phyloP scores from a whole-genome alignment of 2,888 invertebrate genomes.

The Plusia festucae region DNA sequence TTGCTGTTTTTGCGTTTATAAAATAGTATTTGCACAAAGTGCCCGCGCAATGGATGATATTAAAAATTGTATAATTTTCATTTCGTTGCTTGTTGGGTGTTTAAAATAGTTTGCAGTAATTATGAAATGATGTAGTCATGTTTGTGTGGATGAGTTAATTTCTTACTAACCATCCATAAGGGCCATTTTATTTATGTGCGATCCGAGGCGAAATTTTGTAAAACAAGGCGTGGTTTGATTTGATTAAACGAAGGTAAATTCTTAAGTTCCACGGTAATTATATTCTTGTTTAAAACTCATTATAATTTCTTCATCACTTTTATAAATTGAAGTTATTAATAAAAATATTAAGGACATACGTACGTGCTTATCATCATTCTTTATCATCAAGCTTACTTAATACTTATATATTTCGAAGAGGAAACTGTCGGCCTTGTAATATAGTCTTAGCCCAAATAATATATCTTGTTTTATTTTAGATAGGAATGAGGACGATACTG shows the following conservation, averaged over 20 bases:
- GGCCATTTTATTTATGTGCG: slow-evolving; percentile 12
- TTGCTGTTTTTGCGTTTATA: slow-evolving; percentile 12
- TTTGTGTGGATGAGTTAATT: slow-evolving; percentile 42
- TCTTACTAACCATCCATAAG: neutral
- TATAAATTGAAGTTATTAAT: slow-evolving; percentile 2
- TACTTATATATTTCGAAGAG: neutral
- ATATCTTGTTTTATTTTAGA: no score
- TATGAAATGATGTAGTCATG: slow-evolving; percentile 20
- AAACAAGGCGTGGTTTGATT: slow-evolving; percentile 7
- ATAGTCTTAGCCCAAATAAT: no score
- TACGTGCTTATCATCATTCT: neutral
- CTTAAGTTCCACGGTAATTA: neutral
- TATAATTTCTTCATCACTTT: neutral
- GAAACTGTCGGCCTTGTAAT: no score
- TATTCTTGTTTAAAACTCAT: slow-evolving; percentile 3
- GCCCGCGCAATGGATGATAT: slow-evolving; percentile 19
- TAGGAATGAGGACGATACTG: no score
- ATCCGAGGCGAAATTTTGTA: neutral
- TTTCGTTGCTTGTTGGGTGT: slow-evolving; percentile 8
- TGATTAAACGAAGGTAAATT: neutral
- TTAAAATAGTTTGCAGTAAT: slow-evolving; percentile 37
- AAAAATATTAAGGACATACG: neutral
- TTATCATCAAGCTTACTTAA: no score
- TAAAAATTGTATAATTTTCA: slow-evolving; percentile 28
- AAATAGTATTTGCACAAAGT: neutral